Percentiles rank a stretch among this genome's conserved stretches.
Conservation (phyloP, 2,888 invertebrate genomes). For the Dicranocentrus wangi region DNA sequence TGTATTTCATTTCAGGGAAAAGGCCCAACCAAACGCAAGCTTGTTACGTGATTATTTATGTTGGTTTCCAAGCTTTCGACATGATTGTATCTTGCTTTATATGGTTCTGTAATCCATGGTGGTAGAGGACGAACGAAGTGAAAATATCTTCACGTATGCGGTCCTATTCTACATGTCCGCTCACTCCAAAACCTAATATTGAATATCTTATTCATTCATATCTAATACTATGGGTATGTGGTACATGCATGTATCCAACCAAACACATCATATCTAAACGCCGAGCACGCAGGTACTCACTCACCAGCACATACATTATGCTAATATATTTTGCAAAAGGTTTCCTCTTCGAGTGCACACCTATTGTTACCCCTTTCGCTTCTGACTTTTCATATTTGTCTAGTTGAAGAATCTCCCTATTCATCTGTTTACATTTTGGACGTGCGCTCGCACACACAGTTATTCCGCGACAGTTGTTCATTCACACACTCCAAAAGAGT, state of each 20-base stretch:
- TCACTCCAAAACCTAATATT: too few species aligned
- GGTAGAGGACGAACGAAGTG: neutral
- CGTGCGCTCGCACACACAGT: neutral
- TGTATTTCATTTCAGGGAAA: neutral
- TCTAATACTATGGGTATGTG: too few species aligned
- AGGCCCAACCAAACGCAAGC: neutral
- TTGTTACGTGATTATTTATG: constrained; percentile 32
- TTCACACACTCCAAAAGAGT: neutral
- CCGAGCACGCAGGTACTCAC: neutral
- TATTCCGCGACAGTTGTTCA: neutral
- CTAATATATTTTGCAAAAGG: neutral
- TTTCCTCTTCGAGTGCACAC: neutral
- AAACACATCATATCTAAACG: too few species aligned
- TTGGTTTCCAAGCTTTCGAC: neutral
- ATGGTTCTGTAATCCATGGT: constrained; percentile 4
- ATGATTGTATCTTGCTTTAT: constrained; percentile 7
- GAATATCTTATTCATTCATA: neutral
- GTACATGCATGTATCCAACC: neutral
- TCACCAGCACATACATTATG: neutral
- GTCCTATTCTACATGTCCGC: neutral
- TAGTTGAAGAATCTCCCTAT: neutral
- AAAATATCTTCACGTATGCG: constrained; percentile 1
- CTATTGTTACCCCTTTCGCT: too few species aligned
- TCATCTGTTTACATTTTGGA: neutral
- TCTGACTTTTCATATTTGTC: neutral